Evolutionary conservation across 2,113 vertebrate species (phyloP), one percentile per base, ranked within the genome.

Genomic region (Alethe castanea): DNA sequence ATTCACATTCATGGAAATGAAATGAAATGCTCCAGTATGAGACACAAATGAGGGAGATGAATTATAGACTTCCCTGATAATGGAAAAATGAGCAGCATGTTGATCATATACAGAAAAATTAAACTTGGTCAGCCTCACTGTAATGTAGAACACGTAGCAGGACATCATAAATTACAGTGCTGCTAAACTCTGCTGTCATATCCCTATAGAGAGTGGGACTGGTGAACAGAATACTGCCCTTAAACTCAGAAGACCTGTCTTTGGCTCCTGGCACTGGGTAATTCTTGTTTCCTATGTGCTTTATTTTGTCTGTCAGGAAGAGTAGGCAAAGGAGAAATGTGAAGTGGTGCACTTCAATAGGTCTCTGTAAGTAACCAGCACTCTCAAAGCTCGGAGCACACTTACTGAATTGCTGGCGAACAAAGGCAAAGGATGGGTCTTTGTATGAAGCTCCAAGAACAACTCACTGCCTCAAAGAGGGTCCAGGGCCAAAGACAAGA

Each of bases 1-100:
- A 94, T 59, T 95, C 94, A 95, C 66, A 88, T 81, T 35, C 93
- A 85, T 91, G 81, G 86, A 92, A 96, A 89, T 85, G 86, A 92
- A 96, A 89, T 85, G 8, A 96, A 95, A 96, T 47, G 67, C 47
- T 93, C 59, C 7, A 4, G 24, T n/a, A 26, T 28, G 61, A 94
- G 92, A 60, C 86, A 60, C 2, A 15, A 77, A 76, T n/a, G 86
- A 91, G 54, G 60, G 87, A 92, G 83, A 95, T 96, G 91, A 96
- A 91, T 95, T 89, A 94, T 81, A 44, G 73, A 80, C 83, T 91
- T 69, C 52, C 45, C 47, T n/a, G 86, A 92, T 89, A 89, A 95
- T 82, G 64, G 86, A 79, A 88, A 95, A 96, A 92, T 64, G 94
- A 96, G 77, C 53, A 1, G 76, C 88, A 70, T 90, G 89, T 93